These are phyloP conservation scores for Nomia melanderi DNA, from an alignment of 1,140 invertebrate species.

Conservation along the genomic window DNA sequence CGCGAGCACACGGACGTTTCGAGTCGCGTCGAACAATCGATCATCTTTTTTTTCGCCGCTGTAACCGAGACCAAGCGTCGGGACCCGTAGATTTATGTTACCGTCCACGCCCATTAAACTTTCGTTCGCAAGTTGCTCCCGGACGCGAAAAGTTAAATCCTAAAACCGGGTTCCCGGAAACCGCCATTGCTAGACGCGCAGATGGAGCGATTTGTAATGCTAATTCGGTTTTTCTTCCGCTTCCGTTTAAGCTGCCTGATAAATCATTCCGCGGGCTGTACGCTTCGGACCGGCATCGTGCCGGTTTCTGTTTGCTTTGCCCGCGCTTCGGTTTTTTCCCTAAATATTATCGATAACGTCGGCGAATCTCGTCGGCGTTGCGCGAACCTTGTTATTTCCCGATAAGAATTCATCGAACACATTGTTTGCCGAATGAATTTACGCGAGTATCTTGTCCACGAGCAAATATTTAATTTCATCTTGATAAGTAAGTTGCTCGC, in stretches of 20 bases:
- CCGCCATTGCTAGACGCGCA: neutral
- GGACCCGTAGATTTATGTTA: neutral
- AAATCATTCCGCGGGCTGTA: neutral
- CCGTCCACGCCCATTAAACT: neutral
- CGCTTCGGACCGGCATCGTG: no score
- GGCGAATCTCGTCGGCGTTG: no score
- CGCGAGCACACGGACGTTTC: no score
- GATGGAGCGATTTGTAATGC: slow-evolving; percentile 35
- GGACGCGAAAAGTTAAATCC: slow-evolving; percentile 11
- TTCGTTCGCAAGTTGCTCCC: slow-evolving; percentile 22
- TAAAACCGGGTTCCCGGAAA: slow-evolving; percentile 27
- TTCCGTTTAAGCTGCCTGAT: slow-evolving; percentile 18
- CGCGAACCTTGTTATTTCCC: no score
- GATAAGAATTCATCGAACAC: no score
- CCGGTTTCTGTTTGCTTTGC: neutral
- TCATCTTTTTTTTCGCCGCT: no score
- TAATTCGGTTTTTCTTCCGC: slow-evolving; percentile 38
- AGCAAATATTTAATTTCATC: no score
- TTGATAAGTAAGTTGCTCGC: no score
- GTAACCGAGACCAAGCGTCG: neutral
- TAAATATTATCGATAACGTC: neutral
- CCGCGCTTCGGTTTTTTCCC: no score
- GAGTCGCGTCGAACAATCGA: no score
- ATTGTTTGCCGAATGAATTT: no score
- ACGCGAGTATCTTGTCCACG: no score